phyloP scores from a whole-genome alignment of 2,113 vertebrate genomes.

The Nothobranchius furzeri region DNA sequence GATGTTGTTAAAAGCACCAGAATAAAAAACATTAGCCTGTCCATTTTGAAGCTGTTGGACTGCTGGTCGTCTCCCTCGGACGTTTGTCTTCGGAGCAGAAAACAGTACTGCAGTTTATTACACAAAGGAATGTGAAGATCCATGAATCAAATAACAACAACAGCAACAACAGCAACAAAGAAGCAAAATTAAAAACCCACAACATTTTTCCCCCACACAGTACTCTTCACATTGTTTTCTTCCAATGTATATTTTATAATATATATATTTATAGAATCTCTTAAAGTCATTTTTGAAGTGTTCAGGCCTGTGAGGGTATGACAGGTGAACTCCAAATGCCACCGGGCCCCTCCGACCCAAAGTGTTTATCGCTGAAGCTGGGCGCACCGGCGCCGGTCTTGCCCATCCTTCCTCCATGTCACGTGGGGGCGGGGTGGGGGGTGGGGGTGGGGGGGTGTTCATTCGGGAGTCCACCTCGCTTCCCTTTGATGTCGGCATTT shows the following conservation, averaged over 20 bases:
- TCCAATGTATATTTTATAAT: slow-evolving; percentile 83
- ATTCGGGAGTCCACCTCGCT: slow-evolving; percentile 66
- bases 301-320: slow-evolving; percentile 71
- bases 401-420: slow-evolving; percentile 62
- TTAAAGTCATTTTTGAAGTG: slow-evolving; percentile 81
- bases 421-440: slow-evolving; percentile 43
- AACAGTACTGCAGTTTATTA: slow-evolving; percentile 70
- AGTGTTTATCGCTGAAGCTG: slow-evolving; percentile 56
- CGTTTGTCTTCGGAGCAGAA: slow-evolving; percentile 58
- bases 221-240: slow-evolving; percentile 77
- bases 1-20: slow-evolving; percentile 63
- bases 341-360: slow-evolving; percentile 40
- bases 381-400: slow-evolving; percentile 50
- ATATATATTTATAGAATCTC: slow-evolving; percentile 85
- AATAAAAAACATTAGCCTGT: slow-evolving; percentile 33
- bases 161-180: slow-evolving; percentile 72
- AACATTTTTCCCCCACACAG: slow-evolving; percentile 77
- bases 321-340: slow-evolving; percentile 54
- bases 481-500: slow-evolving; percentile 79
- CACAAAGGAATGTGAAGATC: slow-evolving; percentile 74
- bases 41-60: slow-evolving; percentile 50
- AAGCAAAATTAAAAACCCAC: slow-evolving; percentile 72
- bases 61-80: slow-evolving; percentile 46
- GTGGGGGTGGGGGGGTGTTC: slow-evolving; percentile 13
- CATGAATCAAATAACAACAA: slow-evolving; percentile 77